phyloP scores from a whole-genome alignment of 2,113 vertebrate species.

The Plotosus lineatus region DNA sequence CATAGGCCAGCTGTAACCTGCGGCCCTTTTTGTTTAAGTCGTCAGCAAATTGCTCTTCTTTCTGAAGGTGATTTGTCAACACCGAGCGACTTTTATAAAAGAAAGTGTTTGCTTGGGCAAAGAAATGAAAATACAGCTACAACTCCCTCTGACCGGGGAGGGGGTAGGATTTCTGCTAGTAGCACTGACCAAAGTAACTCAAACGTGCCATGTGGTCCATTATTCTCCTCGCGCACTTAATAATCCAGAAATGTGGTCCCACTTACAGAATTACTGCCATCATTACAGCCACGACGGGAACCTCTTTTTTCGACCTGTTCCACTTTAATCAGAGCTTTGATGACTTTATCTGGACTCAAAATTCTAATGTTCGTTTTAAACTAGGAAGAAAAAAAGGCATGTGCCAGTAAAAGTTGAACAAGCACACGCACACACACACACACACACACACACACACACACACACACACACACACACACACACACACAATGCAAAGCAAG shows the following conservation, averaged over 20 bases:
- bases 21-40: neutral
- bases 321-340: constrained; percentile 65
- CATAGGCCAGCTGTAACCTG: neutral
- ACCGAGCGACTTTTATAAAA: constrained; percentile 44
- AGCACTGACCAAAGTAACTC: constrained; percentile 9
- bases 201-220: constrained; percentile 47
- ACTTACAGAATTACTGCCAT: constrained; percentile 66
- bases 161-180: constrained; percentile 59
- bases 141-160: constrained; percentile 46
- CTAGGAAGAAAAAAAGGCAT: constrained; percentile 38
- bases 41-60: constrained; percentile 5
- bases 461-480: constrained; percentile 48
- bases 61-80: constrained; percentile 20
- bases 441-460: constrained; percentile 43
- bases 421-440: constrained; percentile 55
- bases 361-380: constrained; percentile 53
- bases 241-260: constrained; percentile 66
- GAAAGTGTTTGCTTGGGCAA: constrained; percentile 71
- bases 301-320: constrained; percentile 62
- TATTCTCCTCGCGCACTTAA: constrained; percentile 52
- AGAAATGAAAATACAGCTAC: constrained; percentile 69
- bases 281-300: constrained; percentile 52
- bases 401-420: constrained; percentile 63
- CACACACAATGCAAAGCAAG: constrained; percentile 55
- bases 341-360: constrained; percentile 61